Base-by-base conservation (phyloP, 2,797 vertebrate species). In the Columba guinea region DNA sequence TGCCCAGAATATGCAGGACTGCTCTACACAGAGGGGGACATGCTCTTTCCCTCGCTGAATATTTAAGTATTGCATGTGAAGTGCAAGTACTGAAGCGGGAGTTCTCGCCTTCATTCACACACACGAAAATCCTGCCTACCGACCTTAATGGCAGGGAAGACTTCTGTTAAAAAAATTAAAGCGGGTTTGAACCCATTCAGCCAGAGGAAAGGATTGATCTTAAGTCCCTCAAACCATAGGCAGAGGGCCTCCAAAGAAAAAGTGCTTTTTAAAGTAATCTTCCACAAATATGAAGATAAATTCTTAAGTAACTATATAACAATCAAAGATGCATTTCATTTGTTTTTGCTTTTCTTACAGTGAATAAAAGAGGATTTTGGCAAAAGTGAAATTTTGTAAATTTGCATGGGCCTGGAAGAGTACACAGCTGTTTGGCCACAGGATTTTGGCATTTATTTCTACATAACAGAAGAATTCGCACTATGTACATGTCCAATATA, bases 131-230 rank as follows among this genome's bases (percentile, higher is more conserved):
- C 16, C 75, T 69, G 26, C 34, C 67, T 75, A 32, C 44, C 44
- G n/a, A 23, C 30, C n/a, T 87, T 10, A 19, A 27, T 26, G n/a
- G 19, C 32, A 63, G 24, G 5, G 23, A 87, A 79, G 51, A 30
- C 34, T 62, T 62, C 73, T 21, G 53, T 60, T 64, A 46, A 81
- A 89, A 89, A 24, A 70, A 37, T 69, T 58, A 79, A 88, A 88
- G 26, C 32, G 37, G 32, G 21, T 77, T 90, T 73, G 76, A 81
- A 63, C 16, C 13, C 56, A 58, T 62, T 55, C 78, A 85, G 23
- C 12, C 34, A 51, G 48, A 75, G 55, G 32, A 84, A 78, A 71
- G 32, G 51, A 53, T 20, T 76, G 77, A 84, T 79, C 6, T 26
- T 18, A 11, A 58, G 37, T 52, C 11, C 59, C 39, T 68, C n/a